Base-by-base conservation (phyloP, 2,888 invertebrate genomes). In the Platycnemis pennipes region DNA sequence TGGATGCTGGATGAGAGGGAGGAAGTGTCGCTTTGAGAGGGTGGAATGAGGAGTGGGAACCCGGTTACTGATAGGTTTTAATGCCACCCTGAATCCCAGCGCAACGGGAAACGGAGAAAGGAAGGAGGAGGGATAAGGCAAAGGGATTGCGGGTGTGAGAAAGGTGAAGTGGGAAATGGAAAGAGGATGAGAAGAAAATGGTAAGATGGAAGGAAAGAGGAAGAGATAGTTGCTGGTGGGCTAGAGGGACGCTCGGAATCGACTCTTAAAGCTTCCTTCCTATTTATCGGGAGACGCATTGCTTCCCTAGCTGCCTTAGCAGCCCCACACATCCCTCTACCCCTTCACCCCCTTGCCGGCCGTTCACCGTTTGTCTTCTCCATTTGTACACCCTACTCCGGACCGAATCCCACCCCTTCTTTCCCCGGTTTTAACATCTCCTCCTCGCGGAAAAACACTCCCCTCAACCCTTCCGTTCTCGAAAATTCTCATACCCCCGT, bases 1-100 rank as follows among this genome's bases (percentile, higher is more conserved):
- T 94, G 95, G 94, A 95, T 95, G 95, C 95, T 95, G 95, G 95
- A 96, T 95, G 91, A 94, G 37, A 31, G 77, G 42, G n/a, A 56
- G 77, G 37, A 91, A 94, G 42, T 86, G 37, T 13, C n/a, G 13
- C 13, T 13, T 31, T 31, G 37, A 77, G n/a, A 37, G n/a, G 13
- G 77, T 2, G 2, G 77, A 37, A 77, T 7, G n/a, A n/a, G 19
- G 22, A 26, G 46, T 45, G 88, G n/a, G n/a, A n/a, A n/a, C n/a
- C n/a, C n/a, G n/a, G n/a, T n/a, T n/a, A n/a, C n/a, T n/a, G n/a
- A n/a, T n/a, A n/a, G n/a, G n/a, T n/a, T n/a, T n/a, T n/a, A n/a
- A n/a, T n/a, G n/a, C n/a, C n/a, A n/a, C n/a, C n/a, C n/a, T n/a
- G n/a, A n/a, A n/a, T n/a, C n/a, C n/a, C n/a, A n/a, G n/a, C n/a